These are phyloP conservation scores for Rhombomys opimus DNA, from an alignment of 2,113 vertebrate genomes.

Conservation along the genomic window DNA sequence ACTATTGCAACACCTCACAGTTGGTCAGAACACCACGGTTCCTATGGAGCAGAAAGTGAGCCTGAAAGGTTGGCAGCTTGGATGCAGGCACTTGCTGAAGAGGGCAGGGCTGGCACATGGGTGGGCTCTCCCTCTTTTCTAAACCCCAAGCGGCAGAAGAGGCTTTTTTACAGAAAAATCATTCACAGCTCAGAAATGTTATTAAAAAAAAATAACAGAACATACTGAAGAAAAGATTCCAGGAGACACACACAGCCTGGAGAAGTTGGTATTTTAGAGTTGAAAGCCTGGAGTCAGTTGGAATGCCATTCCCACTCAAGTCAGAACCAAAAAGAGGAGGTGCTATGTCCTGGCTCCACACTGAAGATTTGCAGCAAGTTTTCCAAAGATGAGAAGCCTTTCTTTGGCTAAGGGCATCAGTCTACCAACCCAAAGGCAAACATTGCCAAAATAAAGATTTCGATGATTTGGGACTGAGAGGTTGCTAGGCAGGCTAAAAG, in stretches of 20 bases:
- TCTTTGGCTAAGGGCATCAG: background rate
- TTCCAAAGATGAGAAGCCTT: background rate
- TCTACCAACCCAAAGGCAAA: background rate
- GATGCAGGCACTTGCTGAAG: background rate
- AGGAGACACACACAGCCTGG: background rate
- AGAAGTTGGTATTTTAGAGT: background rate
- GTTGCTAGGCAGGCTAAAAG: background rate
- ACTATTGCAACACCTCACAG: too few relatives aligned
- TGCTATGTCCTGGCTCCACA: background rate
- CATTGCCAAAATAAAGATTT: background rate
- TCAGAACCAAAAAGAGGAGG: background rate
- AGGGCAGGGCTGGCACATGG: background rate
- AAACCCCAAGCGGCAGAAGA: background rate
- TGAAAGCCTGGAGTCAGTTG: background rate
- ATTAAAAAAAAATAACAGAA: background rate
- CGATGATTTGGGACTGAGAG: background rate
- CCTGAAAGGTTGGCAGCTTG: background rate
- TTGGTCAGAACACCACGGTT: background rate
- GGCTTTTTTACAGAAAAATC: constrained; percentile 13
- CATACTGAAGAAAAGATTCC: background rate
- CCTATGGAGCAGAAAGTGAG: background rate
- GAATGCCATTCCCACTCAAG: background rate
- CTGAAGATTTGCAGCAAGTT: background rate
- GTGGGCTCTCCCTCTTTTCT: background rate
- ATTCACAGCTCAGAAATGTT: background rate